Percentiles rank a stretch among this genome's conserved stretches.
phyloP scores from a whole-genome alignment of 2,797 vertebrate species.

The Spheniscus humboldti region DNA sequence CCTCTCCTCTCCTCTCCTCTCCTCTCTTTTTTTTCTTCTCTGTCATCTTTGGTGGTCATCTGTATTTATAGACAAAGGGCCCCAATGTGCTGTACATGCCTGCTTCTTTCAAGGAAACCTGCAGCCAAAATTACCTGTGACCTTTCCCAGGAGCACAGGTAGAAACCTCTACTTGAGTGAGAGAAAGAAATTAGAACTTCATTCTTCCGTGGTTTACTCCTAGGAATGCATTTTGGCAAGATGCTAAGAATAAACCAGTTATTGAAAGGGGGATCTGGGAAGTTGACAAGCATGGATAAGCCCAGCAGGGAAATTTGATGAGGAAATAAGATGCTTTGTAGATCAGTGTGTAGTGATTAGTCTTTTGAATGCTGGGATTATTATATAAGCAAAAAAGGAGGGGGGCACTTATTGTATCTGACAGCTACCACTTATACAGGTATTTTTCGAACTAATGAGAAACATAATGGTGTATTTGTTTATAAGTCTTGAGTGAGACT shows the following conservation, averaged over 20 bases:
- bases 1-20: no score
- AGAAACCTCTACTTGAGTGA: slow-evolving; percentile 69
- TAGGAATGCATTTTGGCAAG: slow-evolving; percentile 81
- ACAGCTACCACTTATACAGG: slow-evolving; percentile 69
- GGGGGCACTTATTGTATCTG: slow-evolving; percentile 60
- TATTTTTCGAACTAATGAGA: slow-evolving; percentile 71
- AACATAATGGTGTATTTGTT: slow-evolving; percentile 70
- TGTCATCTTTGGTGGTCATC: slow-evolving; percentile 67
- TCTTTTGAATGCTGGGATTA: slow-evolving; percentile 82
- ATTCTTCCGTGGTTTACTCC: slow-evolving; percentile 78
- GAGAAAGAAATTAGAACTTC: slow-evolving; percentile 80
- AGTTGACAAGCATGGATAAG: slow-evolving; percentile 82
- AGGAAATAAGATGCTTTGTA: slow-evolving; percentile 85
- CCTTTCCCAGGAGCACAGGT: slow-evolving; percentile 77
- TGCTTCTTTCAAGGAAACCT: slow-evolving; percentile 63
- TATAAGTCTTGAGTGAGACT: slow-evolving; percentile 46
- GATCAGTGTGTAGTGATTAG: slow-evolving; percentile 79
- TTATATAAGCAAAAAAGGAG: slow-evolving; percentile 75
- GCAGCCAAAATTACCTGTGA: slow-evolving; percentile 76
- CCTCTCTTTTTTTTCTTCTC: background rate
- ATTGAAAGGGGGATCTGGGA: slow-evolving; percentile 78
- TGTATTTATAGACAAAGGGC: slow-evolving; percentile 59
- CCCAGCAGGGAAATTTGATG: slow-evolving; percentile 79
- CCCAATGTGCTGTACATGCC: slow-evolving; percentile 51
- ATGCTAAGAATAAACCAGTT: slow-evolving; percentile 77